Evolutionary conservation across 2,113 vertebrate species (phyloP), one percentile per base, ranked within the genome.

Genomic region (Myanophis thanlyinensis): DNA sequence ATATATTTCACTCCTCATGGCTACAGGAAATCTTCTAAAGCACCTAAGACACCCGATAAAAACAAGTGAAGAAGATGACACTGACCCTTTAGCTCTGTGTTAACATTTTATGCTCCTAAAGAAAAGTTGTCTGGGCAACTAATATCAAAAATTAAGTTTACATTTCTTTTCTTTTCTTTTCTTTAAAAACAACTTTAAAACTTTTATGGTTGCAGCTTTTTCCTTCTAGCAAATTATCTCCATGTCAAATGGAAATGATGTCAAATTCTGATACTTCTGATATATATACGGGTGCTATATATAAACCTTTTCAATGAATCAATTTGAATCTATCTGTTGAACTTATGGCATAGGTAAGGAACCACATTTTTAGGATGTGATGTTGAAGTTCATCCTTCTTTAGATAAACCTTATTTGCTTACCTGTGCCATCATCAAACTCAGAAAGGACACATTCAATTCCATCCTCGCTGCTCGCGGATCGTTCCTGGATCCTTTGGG

Each of bases 351-450:
- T 52, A 15, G 35, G 12, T 44, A 52, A 3, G 22, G 30, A 47
- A 52, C 40, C 73, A 85, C 7, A 30, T 91, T 91, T 73, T 40
- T n/a, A 56, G 54, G 15, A 40, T 4, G 11, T 62, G n/a, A 86
- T 52, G 47, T 88, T n/a, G 23, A 80, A 88, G 47, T 3, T 22
- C 20, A 10, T 85, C 44, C 51, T 15, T 46, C 44, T 73, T 89
- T 92, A n/a, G 35, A 62, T n/a, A 13, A 49, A 4, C 25, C 40
- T 48, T 44, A 56, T 47, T 27, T 86, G 89, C 96, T 95, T 95
- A 99, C 99, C 99, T 11, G 99, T 99, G 96, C 99, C 98, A 0
- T 99, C 99, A 44, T 99, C 99, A 54, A 99, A 99, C 97, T 99
- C 99, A 1, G 98, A 98, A 52, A 99, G 98, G 91, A 99, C 95